A percentile compares a stretch with the other conserved stretches of the same genome.
These are phyloP conservation scores for Euproctis similis DNA, from an alignment of 2,888 invertebrate genomes.

Conservation along the genomic window DNA sequence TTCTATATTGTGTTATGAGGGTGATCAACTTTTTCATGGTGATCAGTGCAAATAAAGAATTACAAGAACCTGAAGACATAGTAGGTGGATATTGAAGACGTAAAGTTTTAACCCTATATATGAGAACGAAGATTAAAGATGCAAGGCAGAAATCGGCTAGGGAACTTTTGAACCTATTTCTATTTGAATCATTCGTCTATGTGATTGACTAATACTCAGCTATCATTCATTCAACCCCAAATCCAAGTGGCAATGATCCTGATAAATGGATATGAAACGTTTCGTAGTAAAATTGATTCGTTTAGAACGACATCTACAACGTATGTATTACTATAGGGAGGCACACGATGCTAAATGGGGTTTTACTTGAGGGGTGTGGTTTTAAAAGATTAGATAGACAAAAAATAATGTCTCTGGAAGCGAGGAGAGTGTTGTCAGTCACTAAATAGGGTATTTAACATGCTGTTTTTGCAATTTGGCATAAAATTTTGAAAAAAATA, in stretches of 20 bases:
- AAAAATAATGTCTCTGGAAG: neutral
- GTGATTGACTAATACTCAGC: slow-evolving; percentile 17
- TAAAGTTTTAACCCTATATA: slow-evolving; percentile 19
- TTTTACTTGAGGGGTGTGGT: too few species aligned
- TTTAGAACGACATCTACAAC: neutral
- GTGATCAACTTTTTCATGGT: too few species aligned
- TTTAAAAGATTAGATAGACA: neutral
- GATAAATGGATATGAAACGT: slow-evolving; percentile 26
- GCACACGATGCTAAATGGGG: too few species aligned
- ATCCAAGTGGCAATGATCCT: slow-evolving; percentile 13
- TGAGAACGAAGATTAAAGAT: slow-evolving; percentile 18
- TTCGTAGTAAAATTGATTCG: slow-evolving; percentile 8
- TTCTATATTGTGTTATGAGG: too few species aligned
- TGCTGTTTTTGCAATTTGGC: too few species aligned
- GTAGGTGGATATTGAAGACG: too few species aligned
- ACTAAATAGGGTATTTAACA: too few species aligned
- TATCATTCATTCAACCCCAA: slow-evolving; percentile 21
- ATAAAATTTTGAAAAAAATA: too few species aligned
- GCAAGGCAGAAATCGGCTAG: slow-evolving; percentile 25
- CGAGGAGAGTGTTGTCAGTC: too few species aligned
- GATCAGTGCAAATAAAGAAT: too few species aligned
- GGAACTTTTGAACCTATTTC: slow-evolving; percentile 19
- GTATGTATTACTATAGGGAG: too few species aligned
- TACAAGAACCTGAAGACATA: too few species aligned
- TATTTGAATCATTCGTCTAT: slow-evolving; percentile 22